Conservation (phyloP, 2,113 vertebrate species). For the Urocynchramus pylzowi region DNA sequence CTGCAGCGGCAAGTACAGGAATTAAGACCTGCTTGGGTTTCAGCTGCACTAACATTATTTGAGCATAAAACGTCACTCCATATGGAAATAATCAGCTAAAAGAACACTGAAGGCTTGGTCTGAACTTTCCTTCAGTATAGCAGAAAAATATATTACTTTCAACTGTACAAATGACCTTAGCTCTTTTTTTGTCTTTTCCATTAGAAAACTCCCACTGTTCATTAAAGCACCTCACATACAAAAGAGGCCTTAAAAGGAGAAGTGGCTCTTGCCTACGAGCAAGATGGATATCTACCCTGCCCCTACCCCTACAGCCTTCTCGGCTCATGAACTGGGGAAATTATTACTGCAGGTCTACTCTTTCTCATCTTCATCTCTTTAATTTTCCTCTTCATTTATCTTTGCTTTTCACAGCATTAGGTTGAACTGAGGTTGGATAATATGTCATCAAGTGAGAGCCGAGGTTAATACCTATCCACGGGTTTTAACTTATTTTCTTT, state of each 20-base stretch:
- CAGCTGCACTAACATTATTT: background rate
- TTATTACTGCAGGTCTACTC: background rate
- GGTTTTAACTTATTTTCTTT: background rate
- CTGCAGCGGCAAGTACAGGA: background rate
- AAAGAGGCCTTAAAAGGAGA: conserved; percentile 22
- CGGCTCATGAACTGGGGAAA: background rate
- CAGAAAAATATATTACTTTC: background rate
- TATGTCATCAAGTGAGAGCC: background rate
- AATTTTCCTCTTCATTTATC: background rate
- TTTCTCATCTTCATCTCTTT: background rate
- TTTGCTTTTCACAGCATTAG: background rate
- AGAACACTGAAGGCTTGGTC: background rate
- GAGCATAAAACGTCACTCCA: background rate
- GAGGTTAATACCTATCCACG: background rate
- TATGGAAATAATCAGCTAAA: conserved; percentile 22
- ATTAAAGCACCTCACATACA: background rate
- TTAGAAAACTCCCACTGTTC: conserved; percentile 1
- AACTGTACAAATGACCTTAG: background rate
- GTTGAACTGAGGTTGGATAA: background rate
- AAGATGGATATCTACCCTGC: background rate
- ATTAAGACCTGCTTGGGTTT: background rate
- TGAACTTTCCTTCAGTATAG: background rate
- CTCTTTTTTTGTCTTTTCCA: background rate
- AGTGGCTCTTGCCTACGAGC: background rate
- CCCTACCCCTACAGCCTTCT: background rate